Evolutionary conservation across 2,797 vertebrate genomes (phyloP), one percentile per base, ranked within the genome.

Genomic region (Halcyon leucocephala): DNA sequence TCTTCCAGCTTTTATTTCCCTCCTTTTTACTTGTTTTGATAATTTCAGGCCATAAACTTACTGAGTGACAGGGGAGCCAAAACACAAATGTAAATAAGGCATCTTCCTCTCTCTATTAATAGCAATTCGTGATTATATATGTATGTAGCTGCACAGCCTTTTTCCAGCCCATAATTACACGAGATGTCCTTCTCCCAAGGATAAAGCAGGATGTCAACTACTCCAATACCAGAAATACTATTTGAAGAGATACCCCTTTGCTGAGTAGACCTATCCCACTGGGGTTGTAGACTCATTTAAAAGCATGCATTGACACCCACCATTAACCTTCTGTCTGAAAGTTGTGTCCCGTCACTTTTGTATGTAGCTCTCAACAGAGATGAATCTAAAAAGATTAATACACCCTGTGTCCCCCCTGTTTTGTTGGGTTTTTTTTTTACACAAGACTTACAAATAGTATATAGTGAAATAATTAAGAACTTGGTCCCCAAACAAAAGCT

Each of bases 71-170:
- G 2, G 6, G 20, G 60, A 93, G 64, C 21, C 8, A 26, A 93
- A 90, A 93, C 61, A 57, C 60, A 90, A 57, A 54, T n/a, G 52
- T 67, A 95, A 95, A 65, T 65, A 85, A 93, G n/a, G 64, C 57
- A 93, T 94, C 78, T 89, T 93, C 51, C 70, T 70, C 73, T 73
- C 62, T 76, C 66, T 70, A 31, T 79, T 42, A 91, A 82, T 10
- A 94, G 91, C 74, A 86, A 77, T 64, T 58, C 54, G 49, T 69
- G 61, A 65, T 74, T 91, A 60, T 44, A 10, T 21, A 54, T 54
- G 20, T 62, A 84, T 9, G 16, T 37, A 86, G 55, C 42, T 86
- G 44, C 74, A 90, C 28, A 80, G 41, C 33, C 67, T 67, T 89
- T 66, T 79, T 31, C 65, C 58, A 69, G 44, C 48, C 71, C 21